Base-by-base conservation (phyloP, 2,888 invertebrate species). In the Gisinianus flammeolus region DNA sequence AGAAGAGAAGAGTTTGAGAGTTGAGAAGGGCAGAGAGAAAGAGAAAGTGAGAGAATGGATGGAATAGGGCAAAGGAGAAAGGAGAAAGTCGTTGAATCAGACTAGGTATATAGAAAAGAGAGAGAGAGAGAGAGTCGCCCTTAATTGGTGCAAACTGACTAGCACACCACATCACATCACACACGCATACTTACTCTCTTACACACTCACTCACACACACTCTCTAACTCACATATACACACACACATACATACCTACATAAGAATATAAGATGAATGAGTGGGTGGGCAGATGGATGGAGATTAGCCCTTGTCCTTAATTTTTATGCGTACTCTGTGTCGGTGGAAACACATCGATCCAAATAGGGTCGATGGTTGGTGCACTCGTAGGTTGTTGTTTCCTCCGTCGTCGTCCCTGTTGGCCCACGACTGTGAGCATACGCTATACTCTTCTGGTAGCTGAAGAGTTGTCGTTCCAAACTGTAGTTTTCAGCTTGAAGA, bases 401-500 rank as follows among this genome's bases (percentile, higher is more conserved):
- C 22, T 28, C 70, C 12, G 71, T 52, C 22, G 69, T 78, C 28
- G 75, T 62, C 22, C 56, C 77, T 85, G 86, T 87, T 88, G 85
- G 87, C 82, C 82, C 24, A 85, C 84, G 80, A 86, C 86, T 69
- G 71, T 92, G 92, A 69, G 92, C 92, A 85, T 90, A 91, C 69
- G 93, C 92, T 81, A 94, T 89, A 86, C 92, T 92, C 87, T 93
- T 92, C 88, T 94, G 94, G 87, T 94, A 94, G 87, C 92, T 93
- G 89, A 94, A 92, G 82, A 94, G 88, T 87, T 94, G 93, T 84
- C 93, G 89, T 88, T 94, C 94, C 85, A 94, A 89, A 80, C 92
- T 92, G 87, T 93, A 92, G 87, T 94, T 94, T 87, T 94, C 94
- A n/a, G 93, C 91, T 87, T 94, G 93, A 71, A 94, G 89, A 16